These are phyloP conservation scores for Semnopithecus entellus DNA, from an alignment of 2,113 vertebrate species.

Conservation along the genomic window DNA sequence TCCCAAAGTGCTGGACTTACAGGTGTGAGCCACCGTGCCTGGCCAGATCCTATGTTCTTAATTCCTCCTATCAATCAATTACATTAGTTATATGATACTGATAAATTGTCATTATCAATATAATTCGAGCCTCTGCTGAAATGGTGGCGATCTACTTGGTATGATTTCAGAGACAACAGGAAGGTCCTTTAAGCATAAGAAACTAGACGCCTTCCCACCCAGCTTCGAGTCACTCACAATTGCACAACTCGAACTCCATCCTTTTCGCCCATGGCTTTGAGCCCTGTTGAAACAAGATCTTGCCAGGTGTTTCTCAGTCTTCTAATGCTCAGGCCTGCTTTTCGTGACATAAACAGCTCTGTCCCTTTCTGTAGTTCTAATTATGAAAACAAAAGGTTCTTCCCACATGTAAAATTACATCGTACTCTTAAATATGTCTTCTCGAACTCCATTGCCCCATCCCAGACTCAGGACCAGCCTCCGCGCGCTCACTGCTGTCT, in stretches of 20 bases:
- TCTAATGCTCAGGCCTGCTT: not conserved
- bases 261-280: not conserved
- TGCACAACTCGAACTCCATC: fast-evolving
- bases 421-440: not conserved
- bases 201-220: not conserved
- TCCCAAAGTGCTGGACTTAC: too few relatives aligned
- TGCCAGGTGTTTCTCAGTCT: not conserved
- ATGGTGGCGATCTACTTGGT: not conserved
- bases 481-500: fast-evolving
- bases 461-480: not conserved
- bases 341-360: too few relatives aligned
- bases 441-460: not conserved
- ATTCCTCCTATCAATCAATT: not conserved
- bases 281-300: not conserved
- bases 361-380: not conserved
- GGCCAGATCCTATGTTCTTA: not conserved
- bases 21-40: too few relatives aligned
- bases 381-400: not conserved
- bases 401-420: not conserved
- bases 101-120: not conserved
- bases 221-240: fast-evolving
- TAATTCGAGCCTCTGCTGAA: not conserved
- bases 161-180: not conserved
- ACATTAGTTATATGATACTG: not conserved
- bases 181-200: not conserved